Conservation (phyloP, 2,113 vertebrate genomes). For the Callorhinus ursinus region DNA sequence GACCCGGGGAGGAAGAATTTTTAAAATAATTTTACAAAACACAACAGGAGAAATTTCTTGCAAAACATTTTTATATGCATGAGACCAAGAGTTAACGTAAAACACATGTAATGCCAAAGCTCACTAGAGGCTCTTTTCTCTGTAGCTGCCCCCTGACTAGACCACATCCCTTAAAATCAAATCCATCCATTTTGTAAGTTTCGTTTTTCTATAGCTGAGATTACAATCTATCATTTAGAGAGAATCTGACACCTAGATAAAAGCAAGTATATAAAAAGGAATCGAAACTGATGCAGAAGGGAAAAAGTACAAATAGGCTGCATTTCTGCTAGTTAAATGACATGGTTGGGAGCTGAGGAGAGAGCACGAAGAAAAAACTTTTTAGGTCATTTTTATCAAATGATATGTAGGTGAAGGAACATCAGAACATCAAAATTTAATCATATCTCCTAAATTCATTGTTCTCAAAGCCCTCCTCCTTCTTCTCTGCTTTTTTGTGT, state of each 20-base stretch:
- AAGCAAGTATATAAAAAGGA: constrained; percentile 77
- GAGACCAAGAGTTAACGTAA: constrained; percentile 28
- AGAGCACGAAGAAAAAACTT: not conserved
- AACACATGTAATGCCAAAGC: not conserved
- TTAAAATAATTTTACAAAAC: constrained; percentile 31
- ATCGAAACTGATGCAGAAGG: constrained; percentile 65
- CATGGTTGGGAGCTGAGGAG: constrained; percentile 27
- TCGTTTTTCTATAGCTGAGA: constrained; percentile 64
- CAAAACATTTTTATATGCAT: not conserved
- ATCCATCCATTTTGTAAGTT: constrained; percentile 73
- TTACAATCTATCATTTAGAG: constrained; percentile 78
- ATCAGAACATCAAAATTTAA: constrained; percentile 60
- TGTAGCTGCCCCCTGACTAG: constrained; percentile 19
- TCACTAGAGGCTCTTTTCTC: not conserved
- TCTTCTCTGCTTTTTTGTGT: not conserved
- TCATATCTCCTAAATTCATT: constrained; percentile 30
- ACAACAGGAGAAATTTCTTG: not conserved
- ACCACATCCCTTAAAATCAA: constrained; percentile 66
- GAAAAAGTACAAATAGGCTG: constrained; percentile 63
- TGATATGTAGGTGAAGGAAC: constrained; percentile 15
- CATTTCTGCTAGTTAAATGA: constrained; percentile 72
- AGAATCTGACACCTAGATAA: constrained; percentile 76
- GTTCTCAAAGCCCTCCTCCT: not conserved
- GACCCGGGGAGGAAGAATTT: not conserved
- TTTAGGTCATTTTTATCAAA: constrained; percentile 68